These are phyloP conservation scores for Drosophila kambysellisi DNA, from an alignment of 2,888 invertebrate species.

Conservation along the genomic window DNA sequence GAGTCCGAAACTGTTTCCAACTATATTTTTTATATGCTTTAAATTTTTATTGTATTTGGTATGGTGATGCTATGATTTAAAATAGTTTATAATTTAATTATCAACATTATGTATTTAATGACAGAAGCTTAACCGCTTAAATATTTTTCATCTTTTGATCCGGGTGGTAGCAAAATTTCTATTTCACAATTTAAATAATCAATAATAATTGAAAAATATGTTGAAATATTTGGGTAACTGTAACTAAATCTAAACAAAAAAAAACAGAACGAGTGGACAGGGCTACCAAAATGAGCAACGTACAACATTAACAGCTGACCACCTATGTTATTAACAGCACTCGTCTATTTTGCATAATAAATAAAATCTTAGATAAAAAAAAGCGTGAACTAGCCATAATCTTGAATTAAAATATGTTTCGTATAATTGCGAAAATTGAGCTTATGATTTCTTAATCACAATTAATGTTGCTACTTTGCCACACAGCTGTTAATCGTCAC, in stretches of 20 bases:
- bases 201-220: not conserved
- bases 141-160: not conserved
- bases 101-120: not conserved
- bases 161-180: too few relatives aligned
- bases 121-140: not conserved
- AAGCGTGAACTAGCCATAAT: not conserved
- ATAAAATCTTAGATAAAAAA: not conserved
- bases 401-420: not conserved
- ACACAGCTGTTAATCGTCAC: conserved; percentile 8
- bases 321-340: not conserved
- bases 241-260: not conserved
- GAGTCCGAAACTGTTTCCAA: not conserved
- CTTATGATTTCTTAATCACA: not conserved
- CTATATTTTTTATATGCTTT: not conserved
- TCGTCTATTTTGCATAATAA: not conserved
- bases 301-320: not conserved
- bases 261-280: not conserved
- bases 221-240: not conserved
- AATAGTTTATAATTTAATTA: not conserved
- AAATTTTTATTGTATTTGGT: not conserved
- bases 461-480: not conserved
- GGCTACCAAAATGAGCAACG: not conserved
- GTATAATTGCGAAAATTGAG: not conserved
- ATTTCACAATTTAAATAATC: not conserved
- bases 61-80: not conserved